A percentile compares a stretch with the other conserved stretches of the same genome.
These are phyloP conservation scores for Magallana nippona DNA, from an alignment of 2,888 invertebrate genomes.

Conservation along the genomic window DNA sequence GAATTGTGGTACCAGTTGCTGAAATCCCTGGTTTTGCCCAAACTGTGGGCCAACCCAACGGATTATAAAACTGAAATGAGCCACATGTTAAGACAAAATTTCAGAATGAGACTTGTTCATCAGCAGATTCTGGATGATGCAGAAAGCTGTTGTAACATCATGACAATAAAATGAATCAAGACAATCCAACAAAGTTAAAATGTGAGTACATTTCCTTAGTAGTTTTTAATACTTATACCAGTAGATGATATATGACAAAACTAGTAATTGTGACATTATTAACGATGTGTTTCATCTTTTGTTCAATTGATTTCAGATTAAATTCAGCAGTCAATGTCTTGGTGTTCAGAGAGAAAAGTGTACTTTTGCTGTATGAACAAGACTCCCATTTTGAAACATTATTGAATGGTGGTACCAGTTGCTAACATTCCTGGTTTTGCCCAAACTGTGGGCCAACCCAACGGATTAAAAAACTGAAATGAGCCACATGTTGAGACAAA, in stretches of 20 bases:
- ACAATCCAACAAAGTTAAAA: background rate
- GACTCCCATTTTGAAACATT: background rate
- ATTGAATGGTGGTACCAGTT: constrained; percentile 3
- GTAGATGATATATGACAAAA: no score
- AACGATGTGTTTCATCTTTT: no score
- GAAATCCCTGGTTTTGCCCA: background rate
- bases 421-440: background rate
- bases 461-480: background rate
- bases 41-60: background rate
- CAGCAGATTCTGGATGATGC: background rate
- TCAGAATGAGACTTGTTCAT: constrained; percentile 8
- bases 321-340: background rate
- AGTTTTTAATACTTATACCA: no score
- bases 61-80: constrained; percentile 12
- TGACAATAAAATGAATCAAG: background rate
- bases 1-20: constrained; percentile 2
- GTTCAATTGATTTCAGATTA: background rate
- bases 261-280: no score
- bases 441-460: background rate
- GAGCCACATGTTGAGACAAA: no score
- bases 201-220: background rate
- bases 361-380: background rate
- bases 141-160: background rate
- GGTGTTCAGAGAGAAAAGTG: background rate
- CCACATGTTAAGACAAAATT: background rate